Conservation (phyloP, 2,797 vertebrate genomes). For the Sciurus vulgaris region DNA sequence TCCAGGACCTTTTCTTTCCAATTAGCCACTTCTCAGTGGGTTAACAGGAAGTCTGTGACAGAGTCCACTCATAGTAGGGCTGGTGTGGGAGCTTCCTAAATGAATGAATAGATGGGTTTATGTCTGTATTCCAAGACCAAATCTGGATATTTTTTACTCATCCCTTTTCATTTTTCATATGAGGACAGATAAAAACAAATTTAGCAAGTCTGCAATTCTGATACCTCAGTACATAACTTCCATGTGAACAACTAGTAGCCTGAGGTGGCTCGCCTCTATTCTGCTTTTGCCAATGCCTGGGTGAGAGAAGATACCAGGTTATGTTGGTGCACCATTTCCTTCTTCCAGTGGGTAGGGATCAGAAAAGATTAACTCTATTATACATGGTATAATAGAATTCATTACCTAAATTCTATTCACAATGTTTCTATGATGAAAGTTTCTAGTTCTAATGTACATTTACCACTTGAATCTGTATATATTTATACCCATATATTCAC, state of each 20-base stretch:
- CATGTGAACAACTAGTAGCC: neutral
- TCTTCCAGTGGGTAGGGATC: neutral
- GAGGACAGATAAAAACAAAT: neutral
- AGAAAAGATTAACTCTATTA: constrained; percentile 12
- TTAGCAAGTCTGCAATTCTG: neutral
- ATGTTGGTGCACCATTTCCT: neutral
- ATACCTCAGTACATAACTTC: neutral
- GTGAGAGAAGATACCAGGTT: neutral
- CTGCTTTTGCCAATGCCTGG: neutral
- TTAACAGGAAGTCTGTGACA: neutral
- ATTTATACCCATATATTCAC: constrained; percentile 7
- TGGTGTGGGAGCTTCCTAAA: neutral
- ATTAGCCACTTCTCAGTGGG: neutral
- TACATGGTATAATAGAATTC: neutral
- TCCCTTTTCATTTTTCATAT: constrained; percentile 7
- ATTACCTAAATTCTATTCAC: constrained; percentile 25
- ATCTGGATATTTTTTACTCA: neutral
- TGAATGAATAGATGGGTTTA: neutral
- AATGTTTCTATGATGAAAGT: neutral
- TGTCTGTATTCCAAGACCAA: neutral
- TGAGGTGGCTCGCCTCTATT: neutral
- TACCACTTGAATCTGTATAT: constrained; percentile 16
- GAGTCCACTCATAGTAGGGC: neutral
- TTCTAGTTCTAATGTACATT: constrained; percentile 22
- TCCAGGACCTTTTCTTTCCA: neutral